These are phyloP conservation scores for Hydriomena furcata DNA, from an alignment of 2,888 invertebrate genomes.

Conservation along the genomic window DNA sequence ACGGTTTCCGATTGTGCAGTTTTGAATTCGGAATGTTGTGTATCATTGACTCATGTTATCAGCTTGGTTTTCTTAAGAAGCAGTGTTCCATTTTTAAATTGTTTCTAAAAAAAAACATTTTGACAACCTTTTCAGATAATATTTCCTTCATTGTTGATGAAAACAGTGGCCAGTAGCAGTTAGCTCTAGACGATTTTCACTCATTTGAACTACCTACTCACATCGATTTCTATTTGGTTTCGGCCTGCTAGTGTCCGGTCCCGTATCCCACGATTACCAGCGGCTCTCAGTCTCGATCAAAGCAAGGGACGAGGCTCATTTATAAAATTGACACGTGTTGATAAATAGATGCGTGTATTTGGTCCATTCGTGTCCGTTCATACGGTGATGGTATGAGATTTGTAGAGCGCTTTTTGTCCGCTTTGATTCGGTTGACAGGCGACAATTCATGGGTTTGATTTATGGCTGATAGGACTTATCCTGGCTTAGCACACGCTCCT, in stretches of 20 bases:
- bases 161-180: not conserved
- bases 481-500: conserved; percentile 14
- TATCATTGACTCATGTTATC: no score
- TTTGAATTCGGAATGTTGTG: no score
- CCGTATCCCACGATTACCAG: conserved; percentile 52
- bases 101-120: no score
- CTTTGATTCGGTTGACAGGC: conserved; percentile 35
- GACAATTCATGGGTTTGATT: conserved; percentile 37
- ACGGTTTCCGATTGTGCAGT: no score
- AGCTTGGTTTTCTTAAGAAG: no score
- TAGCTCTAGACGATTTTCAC: not conserved
- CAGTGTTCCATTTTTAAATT: no score
- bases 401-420: conserved; percentile 37
- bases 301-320: conserved; percentile 55
- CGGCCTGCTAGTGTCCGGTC: conserved; percentile 16
- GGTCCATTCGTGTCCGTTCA: conserved; percentile 42
- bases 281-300: conserved; percentile 57
- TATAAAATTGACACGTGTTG: conserved; percentile 71
- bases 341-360: conserved; percentile 56
- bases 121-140: no score
- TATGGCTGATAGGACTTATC: conserved; percentile 19
- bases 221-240: conserved; percentile 23
- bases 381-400: conserved; percentile 28
- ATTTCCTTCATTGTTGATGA: not conserved
- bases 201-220: not conserved